These are phyloP conservation scores for Neosilurus mollespiculum DNA, from an alignment of 2,797 vertebrate genomes.

Conservation along the genomic window DNA sequence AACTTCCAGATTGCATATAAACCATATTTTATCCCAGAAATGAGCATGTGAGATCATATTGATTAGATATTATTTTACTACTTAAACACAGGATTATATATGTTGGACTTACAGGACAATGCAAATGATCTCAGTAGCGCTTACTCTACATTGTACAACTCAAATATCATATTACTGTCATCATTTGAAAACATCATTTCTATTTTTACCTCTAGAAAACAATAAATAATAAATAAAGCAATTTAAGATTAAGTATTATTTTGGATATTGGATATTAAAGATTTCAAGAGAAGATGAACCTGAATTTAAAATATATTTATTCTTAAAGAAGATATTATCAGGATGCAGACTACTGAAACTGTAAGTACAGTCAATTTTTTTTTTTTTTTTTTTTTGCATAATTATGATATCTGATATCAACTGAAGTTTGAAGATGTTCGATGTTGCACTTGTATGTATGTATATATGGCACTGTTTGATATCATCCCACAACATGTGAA, in stretches of 20 bases:
- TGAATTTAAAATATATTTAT: neutral
- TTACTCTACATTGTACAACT: neutral
- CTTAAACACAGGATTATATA: neutral
- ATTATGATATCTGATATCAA: no score
- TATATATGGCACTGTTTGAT: no score
- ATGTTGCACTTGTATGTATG: no score
- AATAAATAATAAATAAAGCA: neutral
- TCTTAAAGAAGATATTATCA: neutral
- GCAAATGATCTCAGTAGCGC: neutral
- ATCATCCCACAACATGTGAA: no score
- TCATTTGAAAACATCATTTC: neutral
- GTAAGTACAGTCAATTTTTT: no score
- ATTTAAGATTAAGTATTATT: neutral
- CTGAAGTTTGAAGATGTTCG: no score
- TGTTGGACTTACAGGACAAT: neutral
- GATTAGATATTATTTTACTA: neutral
- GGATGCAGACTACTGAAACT: neutral
- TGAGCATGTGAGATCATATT: neutral
- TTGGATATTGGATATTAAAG: neutral
- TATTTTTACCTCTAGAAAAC: neutral
- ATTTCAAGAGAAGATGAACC: neutral
- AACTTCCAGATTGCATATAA: neutral
- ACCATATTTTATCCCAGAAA: neutral
- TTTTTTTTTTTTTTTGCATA: no score
- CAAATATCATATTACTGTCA: neutral